These are phyloP conservation scores for Xestia xanthographa DNA, from an alignment of 2,888 invertebrate genomes.

Conservation along the genomic window DNA sequence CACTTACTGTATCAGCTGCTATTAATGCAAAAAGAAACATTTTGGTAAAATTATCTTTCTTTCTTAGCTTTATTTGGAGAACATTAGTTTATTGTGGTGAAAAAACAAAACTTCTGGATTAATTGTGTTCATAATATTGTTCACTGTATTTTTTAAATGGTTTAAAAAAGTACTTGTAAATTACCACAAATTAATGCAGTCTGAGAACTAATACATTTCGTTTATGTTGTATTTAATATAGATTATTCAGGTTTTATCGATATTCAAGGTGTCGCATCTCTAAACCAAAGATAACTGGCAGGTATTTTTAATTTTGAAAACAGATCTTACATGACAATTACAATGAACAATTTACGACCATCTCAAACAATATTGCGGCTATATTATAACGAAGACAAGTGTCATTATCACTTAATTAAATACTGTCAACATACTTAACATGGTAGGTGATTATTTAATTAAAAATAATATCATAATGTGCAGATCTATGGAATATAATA, in stretches of 20 bases:
- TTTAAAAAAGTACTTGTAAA: neutral
- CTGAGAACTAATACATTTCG: neutral
- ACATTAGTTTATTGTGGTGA: neutral
- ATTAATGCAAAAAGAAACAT: constrained; percentile 14
- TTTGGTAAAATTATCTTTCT: neutral
- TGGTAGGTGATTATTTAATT: constrained; percentile 25
- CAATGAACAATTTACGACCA: constrained; percentile 41
- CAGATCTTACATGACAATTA: neutral
- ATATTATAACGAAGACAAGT: constrained; percentile 20
- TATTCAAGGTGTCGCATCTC: neutral
- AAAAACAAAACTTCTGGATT: neutral
- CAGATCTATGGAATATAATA: constrained; percentile 50
- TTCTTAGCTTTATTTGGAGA: constrained; percentile 9
- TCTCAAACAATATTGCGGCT: constrained; percentile 19
- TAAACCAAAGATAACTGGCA: neutral
- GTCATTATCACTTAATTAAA: constrained; percentile 22
- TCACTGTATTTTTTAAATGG: constrained; percentile 25
- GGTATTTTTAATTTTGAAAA: neutral
- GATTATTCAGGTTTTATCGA: neutral
- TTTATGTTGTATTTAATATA: neutral
- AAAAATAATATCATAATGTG: constrained; percentile 49
- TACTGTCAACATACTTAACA: constrained; percentile 22
- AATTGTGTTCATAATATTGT: constrained; percentile 1
- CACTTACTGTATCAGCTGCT: constrained; percentile 51
- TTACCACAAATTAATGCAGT: neutral